Evolutionary conservation across 2,797 vertebrate species (phyloP).

Genomic region (Hyperoplus lanceolatus): DNA sequence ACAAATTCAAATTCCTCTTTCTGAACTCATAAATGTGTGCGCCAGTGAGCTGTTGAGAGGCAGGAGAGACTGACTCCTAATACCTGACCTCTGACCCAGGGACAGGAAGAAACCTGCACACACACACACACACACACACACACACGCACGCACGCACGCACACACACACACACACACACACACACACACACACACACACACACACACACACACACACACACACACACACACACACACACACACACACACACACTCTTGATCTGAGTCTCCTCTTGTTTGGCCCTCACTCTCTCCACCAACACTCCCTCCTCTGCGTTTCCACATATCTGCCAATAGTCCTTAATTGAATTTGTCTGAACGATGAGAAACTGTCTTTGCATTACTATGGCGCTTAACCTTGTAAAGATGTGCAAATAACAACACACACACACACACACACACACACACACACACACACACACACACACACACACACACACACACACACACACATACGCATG

Average conservation of each 20-base stretch:
- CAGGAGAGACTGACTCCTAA: slow-evolving; percentile 43
- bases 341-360: slow-evolving; percentile 60
- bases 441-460: slow-evolving; percentile 11
- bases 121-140: slow-evolving; percentile 20
- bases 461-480: slow-evolving; percentile 8
- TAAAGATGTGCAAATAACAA: slow-evolving; percentile 36
- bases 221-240: slow-evolving; percentile 21
- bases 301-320: slow-evolving; percentile 14
- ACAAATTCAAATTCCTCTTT: slow-evolving; percentile 55
- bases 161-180: slow-evolving; percentile 17
- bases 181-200: slow-evolving; percentile 22
- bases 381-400: slow-evolving; percentile 20
- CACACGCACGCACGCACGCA: slow-evolving; percentile 13
- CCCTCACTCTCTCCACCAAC: not conserved
- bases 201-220: slow-evolving; percentile 22
- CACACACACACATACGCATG: slow-evolving; percentile 10
- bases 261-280: slow-evolving; percentile 27
- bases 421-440: slow-evolving; percentile 4
- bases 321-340: slow-evolving; percentile 46
- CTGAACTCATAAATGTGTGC: slow-evolving; percentile 38
- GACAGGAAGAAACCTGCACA: slow-evolving; percentile 54
- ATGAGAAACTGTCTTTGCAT: slow-evolving; percentile 61
- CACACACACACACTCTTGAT: slow-evolving; percentile 6
- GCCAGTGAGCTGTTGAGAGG: slow-evolving; percentile 46
- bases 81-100: slow-evolving; percentile 42